These are phyloP conservation scores for Panagrolaimus sp. DNA, from an alignment of 1,140 invertebrate genomes.

Conservation along the genomic window DNA sequence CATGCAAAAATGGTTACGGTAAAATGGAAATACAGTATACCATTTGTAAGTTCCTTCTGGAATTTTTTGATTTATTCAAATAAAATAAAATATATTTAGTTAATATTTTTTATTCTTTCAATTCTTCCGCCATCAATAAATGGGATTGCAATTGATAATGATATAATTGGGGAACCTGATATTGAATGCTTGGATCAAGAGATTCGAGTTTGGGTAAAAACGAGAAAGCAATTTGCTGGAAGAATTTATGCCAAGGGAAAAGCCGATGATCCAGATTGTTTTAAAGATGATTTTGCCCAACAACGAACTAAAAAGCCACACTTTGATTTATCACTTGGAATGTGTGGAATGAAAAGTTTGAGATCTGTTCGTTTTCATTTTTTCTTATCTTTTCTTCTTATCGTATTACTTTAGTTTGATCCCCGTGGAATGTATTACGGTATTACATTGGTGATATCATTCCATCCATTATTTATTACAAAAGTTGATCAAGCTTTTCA, in stretches of 20 bases:
- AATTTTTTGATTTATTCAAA: background rate
- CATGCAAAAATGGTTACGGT: conserved; percentile 3
- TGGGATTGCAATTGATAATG: conserved; percentile 50
- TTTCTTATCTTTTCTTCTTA: background rate
- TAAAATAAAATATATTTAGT: too few species aligned
- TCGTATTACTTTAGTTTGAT: conserved; percentile 43
- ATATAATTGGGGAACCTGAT: conserved; percentile 58
- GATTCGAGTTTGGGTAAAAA: conserved; percentile 57
- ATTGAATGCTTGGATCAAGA: conserved; percentile 59
- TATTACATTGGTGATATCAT: conserved; percentile 57
- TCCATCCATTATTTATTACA: conserved; percentile 59
- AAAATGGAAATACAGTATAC: conserved; percentile 3
- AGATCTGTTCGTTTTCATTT: conserved; percentile 49
- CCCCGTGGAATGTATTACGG: conserved; percentile 59
- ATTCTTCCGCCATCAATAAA: background rate
- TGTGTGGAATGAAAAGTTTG: conserved; percentile 58
- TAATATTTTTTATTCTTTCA: background rate
- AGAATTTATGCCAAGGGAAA: conserved; percentile 58
- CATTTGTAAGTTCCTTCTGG: background rate
- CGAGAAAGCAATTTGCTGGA: conserved; percentile 53
- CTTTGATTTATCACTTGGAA: conserved; percentile 52
- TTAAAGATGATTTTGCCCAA: conserved; percentile 53
- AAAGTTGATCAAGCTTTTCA: conserved; percentile 60
- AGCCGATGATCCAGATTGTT: conserved; percentile 55
- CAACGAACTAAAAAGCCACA: conserved; percentile 55